Conservation (phyloP, 2,113 vertebrate species). For the Phalacrocorax carbo region DNA sequence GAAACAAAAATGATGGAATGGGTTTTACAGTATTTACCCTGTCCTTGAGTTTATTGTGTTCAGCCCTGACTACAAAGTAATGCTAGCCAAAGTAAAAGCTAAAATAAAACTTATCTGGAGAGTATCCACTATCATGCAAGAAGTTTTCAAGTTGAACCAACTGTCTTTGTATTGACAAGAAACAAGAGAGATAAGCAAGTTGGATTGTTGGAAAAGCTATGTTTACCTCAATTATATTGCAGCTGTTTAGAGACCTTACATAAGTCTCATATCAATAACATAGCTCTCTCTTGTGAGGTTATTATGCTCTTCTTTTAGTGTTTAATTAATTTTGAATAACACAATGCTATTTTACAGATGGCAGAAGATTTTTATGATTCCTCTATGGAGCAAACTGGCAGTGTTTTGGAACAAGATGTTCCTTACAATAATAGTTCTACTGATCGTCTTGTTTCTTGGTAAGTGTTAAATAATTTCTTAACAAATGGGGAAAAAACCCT, state of each 20-base stretch:
- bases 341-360: conserved; percentile 81
- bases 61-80: background rate
- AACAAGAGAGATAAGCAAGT: background rate
- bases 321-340: conserved; percentile 24
- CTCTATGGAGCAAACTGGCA: conserved; percentile 86
- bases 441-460: conserved; percentile 93
- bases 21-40: background rate
- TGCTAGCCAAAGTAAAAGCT: background rate
- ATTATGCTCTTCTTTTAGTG: background rate
- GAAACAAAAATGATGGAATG: background rate
- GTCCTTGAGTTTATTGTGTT: background rate
- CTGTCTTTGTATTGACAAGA: background rate
- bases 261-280: background rate
- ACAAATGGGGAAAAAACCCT: background rate
- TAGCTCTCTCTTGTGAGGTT: background rate
- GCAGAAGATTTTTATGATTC: conserved; percentile 86
- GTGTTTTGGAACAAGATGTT: conserved; percentile 92
- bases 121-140: background rate
- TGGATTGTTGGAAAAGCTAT: background rate
- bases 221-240: background rate
- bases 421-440: conserved; percentile 89
- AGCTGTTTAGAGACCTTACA: background rate
- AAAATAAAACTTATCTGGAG: background rate
- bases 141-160: background rate
- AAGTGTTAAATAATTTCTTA: conserved; percentile 62